Evolutionary conservation across 2,797 vertebrate genomes (phyloP), one percentile per base, ranked within the genome.

Genomic region (Pseudochaenichthys georgianus): DNA sequence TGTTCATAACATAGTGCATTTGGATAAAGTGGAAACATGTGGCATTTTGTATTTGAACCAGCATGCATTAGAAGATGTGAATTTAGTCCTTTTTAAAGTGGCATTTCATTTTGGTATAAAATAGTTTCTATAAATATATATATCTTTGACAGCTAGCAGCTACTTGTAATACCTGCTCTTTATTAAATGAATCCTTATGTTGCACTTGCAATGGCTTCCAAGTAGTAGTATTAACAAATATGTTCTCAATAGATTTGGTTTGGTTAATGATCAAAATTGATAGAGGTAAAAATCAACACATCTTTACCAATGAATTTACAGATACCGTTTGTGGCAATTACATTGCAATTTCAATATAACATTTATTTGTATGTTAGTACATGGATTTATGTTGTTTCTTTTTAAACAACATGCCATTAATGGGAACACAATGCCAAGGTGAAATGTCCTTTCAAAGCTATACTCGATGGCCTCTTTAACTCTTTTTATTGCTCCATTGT

Each of bases 81-180:
- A 58, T 13, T 75, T 78, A 85, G 87, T 88, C 84, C 83, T 67
- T 64, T 64, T 82, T 53, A 63, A 86, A 81, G 64, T 83, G 68
- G 13, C 19, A 38, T 88, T 88, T 82, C 53, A 58, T 74, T 83
- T 85, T 57, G 47, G 63, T 65, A 63, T 78, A 75, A 77, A 67
- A 81, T 75, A 41, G 57, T 86, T 80, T 79, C 59, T 76, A 45
- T 67, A 78, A 85, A 79, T 76, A 45, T 67, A 78, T 84, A 79
- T 65, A 67, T 58, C 71, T 78, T 16, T 80, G 72, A 78, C 68
- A 60, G 73, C 57, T 66, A 23, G 51, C 51, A 73, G 68, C 65
- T 71, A 64, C 21, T 78, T 73, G 48, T 88, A 82, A 84, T 87
- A 74, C 70, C 74, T 72, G 73, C 64, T 82, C 17, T 69, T 77